phyloP scores from a whole-genome alignment of 2,797 vertebrate species.

The Liparis tanakae region DNA sequence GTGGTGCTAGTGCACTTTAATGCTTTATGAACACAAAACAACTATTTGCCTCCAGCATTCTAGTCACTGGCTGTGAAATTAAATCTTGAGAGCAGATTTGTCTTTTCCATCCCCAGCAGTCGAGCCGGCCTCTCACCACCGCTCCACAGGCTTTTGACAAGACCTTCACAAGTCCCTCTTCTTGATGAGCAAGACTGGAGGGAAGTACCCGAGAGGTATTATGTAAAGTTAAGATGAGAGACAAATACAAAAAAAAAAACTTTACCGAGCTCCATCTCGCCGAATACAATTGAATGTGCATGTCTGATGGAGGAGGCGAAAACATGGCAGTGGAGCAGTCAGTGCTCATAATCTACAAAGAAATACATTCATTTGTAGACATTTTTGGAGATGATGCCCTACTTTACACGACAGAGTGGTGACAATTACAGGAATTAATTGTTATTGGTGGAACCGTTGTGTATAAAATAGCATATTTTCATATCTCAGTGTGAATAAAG shows the following conservation, averaged over 20 bases:
- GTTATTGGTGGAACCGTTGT: no score
- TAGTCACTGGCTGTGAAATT: slow-evolving; percentile 54
- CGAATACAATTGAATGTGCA: neutral
- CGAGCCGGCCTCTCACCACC: slow-evolving; percentile 48
- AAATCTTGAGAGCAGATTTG: slow-evolving; percentile 62
- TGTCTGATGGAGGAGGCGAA: neutral
- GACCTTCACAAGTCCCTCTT: slow-evolving; percentile 47
- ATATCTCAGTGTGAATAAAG: neutral
- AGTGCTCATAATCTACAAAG: neutral
- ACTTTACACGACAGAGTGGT: neutral
- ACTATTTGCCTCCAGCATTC: slow-evolving; percentile 50
- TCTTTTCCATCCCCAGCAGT: slow-evolving; percentile 61
- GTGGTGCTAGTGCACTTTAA: slow-evolving; percentile 69
- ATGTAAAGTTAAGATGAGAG: slow-evolving; percentile 27
- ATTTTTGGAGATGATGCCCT: neutral
- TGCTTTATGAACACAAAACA: slow-evolving; percentile 16
- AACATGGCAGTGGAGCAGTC: neutral
- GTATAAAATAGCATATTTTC: neutral
- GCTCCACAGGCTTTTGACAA: slow-evolving; percentile 61
- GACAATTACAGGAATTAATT: neutral
- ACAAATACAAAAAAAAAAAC: slow-evolving; percentile 9
- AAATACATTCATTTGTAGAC: neutral
- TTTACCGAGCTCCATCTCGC: neutral
- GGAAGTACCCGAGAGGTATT: slow-evolving; percentile 11
- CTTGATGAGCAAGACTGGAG: slow-evolving; percentile 39